phyloP scores from a whole-genome alignment of 2,888 invertebrate genomes.

The Hecatera dysodea region DNA sequence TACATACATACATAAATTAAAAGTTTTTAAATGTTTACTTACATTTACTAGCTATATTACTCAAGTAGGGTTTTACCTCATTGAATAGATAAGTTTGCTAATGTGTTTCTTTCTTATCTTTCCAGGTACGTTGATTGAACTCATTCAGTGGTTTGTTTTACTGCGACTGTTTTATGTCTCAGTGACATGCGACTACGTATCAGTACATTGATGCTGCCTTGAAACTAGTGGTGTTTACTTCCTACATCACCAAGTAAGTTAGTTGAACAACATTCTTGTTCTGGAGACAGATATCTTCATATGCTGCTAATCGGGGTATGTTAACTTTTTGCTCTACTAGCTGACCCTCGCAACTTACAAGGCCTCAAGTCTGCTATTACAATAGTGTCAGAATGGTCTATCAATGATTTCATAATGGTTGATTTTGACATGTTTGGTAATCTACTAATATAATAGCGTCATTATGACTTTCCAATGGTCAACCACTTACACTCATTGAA shows the following conservation, averaged over 20 bases:
- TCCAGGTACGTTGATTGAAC: conserved; percentile 47
- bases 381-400: too few species aligned
- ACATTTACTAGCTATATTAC: too few species aligned
- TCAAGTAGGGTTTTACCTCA: not conserved
- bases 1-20: too few species aligned
- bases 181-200: conserved; percentile 32
- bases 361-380: too few species aligned
- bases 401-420: too few species aligned
- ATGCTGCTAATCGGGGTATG: not conserved
- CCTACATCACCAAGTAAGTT: not conserved
- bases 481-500: too few species aligned
- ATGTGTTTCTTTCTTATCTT: conserved; percentile 45
- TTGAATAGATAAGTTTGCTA: conserved; percentile 11
- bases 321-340: too few species aligned
- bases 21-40: too few species aligned
- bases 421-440: too few species aligned
- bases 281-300: not conserved
- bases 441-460: too few species aligned
- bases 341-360: too few species aligned
- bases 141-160: conserved; percentile 35
- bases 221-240: not conserved
- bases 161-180: conserved; percentile 12
- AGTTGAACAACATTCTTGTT: not conserved
- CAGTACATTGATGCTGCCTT: conserved; percentile 14
- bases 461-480: too few species aligned